Evolutionary conservation across 2,888 invertebrate genomes (phyloP).

Genomic region (Chromoteleia sp.): DNA sequence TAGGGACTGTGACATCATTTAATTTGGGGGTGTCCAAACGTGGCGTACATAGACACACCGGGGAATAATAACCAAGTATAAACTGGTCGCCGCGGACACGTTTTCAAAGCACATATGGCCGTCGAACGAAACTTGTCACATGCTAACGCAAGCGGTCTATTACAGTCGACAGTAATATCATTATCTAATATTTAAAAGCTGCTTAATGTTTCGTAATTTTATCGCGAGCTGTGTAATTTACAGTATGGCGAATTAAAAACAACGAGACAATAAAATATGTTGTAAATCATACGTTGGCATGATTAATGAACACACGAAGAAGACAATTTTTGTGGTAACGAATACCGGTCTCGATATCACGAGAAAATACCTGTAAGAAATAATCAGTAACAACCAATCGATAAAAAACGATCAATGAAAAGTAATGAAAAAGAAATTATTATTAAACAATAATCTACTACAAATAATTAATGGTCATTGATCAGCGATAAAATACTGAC

Average conservation of each 20-base stretch:
- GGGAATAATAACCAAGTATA: conserved; percentile 63
- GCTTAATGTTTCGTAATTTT: conserved; percentile 39
- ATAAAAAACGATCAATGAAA: too few relatives aligned
- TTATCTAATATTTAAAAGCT: conserved; percentile 62
- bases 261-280: conserved; percentile 1
- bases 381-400: too few relatives aligned
- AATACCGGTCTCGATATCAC: too few relatives aligned
- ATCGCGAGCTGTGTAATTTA: conserved; percentile 43
- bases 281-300: conserved; percentile 27
- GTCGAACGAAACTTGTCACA: conserved; percentile 65
- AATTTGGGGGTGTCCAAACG: conserved; percentile 74
- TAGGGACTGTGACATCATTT: conserved; percentile 79
- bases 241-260: conserved; percentile 2
- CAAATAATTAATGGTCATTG: too few relatives aligned
- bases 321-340: conserved; percentile 13
- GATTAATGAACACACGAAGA: conserved; percentile 25
- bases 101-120: conserved; percentile 62
- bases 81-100: conserved; percentile 26
- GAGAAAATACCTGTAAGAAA: too few relatives aligned
- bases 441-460: too few relatives aligned
- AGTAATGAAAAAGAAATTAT: too few relatives aligned
- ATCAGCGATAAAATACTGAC: too few relatives aligned
- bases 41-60: conserved; percentile 53
- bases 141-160: conserved; percentile 42
- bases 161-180: conserved; percentile 37